These are phyloP conservation scores for Scolanthus callimorphus DNA, from an alignment of 92 coral and sea anemone genomes.

Conservation along the genomic window DNA sequence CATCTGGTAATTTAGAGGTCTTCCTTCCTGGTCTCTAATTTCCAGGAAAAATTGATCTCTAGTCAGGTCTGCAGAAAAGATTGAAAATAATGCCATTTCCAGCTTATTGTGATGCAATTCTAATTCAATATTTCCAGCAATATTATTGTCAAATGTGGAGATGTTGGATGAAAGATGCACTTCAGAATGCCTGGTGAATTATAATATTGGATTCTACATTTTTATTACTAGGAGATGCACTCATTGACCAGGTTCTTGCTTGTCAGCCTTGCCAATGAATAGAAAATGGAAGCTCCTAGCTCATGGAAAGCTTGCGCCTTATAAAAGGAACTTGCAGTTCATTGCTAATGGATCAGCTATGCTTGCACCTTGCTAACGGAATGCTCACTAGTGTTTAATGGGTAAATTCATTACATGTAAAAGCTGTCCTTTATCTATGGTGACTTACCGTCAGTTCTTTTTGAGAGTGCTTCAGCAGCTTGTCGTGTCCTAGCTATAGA, in stretches of 20 bases:
- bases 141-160: neutral
- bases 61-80: slow-evolving; percentile 24
- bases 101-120: too few species aligned
- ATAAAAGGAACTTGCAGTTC: too few species aligned
- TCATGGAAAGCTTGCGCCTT: too few species aligned
- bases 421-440: neutral
- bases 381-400: neutral
- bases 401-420: neutral
- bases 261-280: too few species aligned
- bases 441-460: slow-evolving; percentile 74
- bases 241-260: too few species aligned
- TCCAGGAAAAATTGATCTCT: slow-evolving; percentile 59
- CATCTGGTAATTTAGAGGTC: slow-evolving; percentile 71
- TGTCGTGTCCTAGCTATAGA: slow-evolving; percentile 71
- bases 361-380: too few species aligned
- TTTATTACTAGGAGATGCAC: too few species aligned
- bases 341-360: too few species aligned
- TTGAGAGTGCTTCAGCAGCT: slow-evolving; percentile 89
- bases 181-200: neutral
- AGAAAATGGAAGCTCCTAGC: too few species aligned
- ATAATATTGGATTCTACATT: too few species aligned
- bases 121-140: neutral
- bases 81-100: neutral
- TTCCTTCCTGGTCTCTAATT: slow-evolving; percentile 86
- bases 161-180: too few species aligned